Percentiles rank a stretch among this genome's conserved stretches.
phyloP scores from a whole-genome alignment of 2,113 vertebrate genomes.

The Panthera uncia region DNA sequence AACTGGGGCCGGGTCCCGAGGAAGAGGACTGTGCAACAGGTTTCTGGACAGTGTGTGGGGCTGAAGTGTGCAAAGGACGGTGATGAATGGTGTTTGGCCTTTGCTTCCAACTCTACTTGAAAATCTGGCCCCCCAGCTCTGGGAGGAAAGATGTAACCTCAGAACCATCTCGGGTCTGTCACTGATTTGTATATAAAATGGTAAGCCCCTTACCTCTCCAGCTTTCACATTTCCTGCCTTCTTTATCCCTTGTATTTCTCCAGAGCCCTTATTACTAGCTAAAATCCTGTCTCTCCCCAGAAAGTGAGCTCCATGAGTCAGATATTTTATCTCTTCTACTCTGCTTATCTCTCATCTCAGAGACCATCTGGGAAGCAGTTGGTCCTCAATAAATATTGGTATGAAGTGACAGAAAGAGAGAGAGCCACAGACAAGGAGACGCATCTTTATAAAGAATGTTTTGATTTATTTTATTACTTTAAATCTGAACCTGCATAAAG shows the following conservation, averaged over 20 bases:
- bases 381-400: neutral
- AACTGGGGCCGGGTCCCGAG: neutral
- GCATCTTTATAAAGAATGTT: slow-evolving; percentile 56
- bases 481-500: slow-evolving; percentile 49
- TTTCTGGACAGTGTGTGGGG: neutral
- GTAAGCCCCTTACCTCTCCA: neutral
- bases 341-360: neutral
- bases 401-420: neutral
- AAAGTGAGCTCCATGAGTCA: neutral
- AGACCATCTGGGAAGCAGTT: neutral
- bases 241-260: neutral
- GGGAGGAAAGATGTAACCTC: neutral
- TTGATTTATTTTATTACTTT: slow-evolving; percentile 64
- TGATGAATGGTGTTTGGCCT: neutral
- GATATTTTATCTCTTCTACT: neutral
- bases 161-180: too few relatives aligned
- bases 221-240: neutral
- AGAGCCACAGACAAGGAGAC: neutral
- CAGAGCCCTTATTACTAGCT: neutral
- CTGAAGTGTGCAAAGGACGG: neutral
- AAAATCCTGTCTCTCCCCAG: neutral
- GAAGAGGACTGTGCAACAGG: neutral
- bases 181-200: neutral
- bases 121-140: neutral
- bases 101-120: neutral